Percentiles rank a stretch among this genome's conserved stretches.
Evolutionary conservation across 2,113 vertebrate genomes (phyloP).

Genomic region (Orcinus orca): DNA sequence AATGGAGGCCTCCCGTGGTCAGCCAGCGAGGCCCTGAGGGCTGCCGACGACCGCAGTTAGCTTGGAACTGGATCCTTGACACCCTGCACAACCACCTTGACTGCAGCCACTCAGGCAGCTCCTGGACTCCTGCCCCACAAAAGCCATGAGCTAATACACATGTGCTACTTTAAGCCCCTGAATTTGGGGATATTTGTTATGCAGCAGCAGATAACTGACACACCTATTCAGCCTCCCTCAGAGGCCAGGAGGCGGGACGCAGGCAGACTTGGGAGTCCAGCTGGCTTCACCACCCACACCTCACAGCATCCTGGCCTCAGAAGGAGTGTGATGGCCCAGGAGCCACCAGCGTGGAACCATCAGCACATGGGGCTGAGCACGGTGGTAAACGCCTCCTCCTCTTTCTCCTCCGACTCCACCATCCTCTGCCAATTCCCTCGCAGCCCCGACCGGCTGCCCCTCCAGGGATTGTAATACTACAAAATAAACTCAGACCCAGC

Average conservation of each 20-base stretch:
- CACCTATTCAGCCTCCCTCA: not conserved
- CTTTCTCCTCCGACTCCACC: not conserved
- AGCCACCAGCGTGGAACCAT: not conserved
- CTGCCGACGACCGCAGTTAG: not conserved
- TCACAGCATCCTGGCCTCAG: not conserved
- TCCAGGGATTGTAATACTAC: not conserved
- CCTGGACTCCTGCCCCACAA: not conserved
- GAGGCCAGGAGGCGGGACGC: not conserved
- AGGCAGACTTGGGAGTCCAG: too few species aligned
- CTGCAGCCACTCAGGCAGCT: not conserved
- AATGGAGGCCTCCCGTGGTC: not conserved
- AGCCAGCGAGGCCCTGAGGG: not conserved
- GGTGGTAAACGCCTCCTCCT: fast-evolving
- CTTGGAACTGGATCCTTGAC: too few species aligned
- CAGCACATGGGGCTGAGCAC: not conserved
- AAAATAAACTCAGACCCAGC: not conserved
- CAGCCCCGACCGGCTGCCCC: not conserved
- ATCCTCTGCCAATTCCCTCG: not conserved
- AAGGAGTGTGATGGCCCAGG: not conserved
- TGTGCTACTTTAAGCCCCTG: too few species aligned
- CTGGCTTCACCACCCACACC: not conserved
- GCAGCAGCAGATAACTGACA: not conserved
- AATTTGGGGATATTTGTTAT: not conserved
- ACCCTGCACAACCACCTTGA: not conserved
- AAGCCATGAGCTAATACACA: fast-evolving